These are phyloP conservation scores for Pristionchus japonicus DNA, from an alignment of 2,888 invertebrate genomes.

Conservation along the genomic window DNA sequence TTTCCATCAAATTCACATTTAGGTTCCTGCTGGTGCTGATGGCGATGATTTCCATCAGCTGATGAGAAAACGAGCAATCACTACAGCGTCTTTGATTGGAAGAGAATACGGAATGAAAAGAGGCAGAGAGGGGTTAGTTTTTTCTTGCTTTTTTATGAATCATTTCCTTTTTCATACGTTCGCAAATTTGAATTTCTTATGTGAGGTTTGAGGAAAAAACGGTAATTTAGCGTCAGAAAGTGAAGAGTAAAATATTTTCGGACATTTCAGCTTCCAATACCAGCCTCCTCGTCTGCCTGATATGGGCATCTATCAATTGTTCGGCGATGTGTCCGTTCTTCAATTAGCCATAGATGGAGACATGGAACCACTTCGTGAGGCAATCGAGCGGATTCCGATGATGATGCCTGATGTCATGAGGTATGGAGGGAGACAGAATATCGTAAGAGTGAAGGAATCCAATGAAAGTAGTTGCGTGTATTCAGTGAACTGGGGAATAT, in stretches of 20 bases:
- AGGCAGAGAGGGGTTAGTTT: background rate
- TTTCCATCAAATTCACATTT: background rate
- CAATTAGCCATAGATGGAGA: constrained; percentile 4
- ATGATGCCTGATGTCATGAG: constrained; percentile 42
- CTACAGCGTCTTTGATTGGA: background rate
- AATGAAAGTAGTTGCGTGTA: too few relatives aligned
- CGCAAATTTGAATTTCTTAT: too few relatives aligned
- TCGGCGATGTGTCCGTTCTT: background rate
- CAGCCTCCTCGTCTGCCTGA: constrained; percentile 30
- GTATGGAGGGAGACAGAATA: too few relatives aligned
- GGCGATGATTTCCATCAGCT: constrained; percentile 19
- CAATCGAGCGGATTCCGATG: background rate
- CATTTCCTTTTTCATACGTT: too few relatives aligned
- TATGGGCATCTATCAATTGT: background rate
- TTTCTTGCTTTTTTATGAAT: too few relatives aligned
- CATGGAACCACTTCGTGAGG: background rate
- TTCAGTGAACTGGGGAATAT: too few relatives aligned
- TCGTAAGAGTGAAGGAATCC: too few relatives aligned
- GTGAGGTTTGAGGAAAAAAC: too few relatives aligned
- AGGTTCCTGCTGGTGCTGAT: constrained; percentile 17
- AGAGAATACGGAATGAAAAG: background rate
- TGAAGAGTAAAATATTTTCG: background rate
- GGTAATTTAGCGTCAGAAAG: background rate
- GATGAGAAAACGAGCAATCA: constrained; percentile 32
- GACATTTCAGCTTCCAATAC: background rate